Evolutionary conservation across 2,888 invertebrate species (phyloP).

Genomic region (Lottia scabra): DNA sequence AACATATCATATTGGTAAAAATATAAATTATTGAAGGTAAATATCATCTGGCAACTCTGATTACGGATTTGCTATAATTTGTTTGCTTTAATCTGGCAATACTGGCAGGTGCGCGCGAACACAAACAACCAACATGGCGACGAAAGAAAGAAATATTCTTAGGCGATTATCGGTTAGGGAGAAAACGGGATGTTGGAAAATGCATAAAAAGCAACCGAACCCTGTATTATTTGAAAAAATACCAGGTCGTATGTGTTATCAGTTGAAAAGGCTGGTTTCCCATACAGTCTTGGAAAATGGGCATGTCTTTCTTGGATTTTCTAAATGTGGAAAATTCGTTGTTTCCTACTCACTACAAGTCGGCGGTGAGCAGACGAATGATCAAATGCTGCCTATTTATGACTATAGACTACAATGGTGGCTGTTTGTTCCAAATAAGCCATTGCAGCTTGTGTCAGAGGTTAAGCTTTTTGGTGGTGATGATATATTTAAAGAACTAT

Average conservation of each 20-base stretch:
- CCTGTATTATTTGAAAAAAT: slow-evolving; percentile 57
- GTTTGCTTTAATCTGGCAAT: too few species aligned
- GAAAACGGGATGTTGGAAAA: not conserved
- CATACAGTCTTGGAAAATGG: slow-evolving; percentile 70
- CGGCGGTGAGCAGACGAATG: slow-evolving; percentile 60
- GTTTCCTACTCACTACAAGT: slow-evolving; percentile 83
- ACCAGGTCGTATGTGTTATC: slow-evolving; percentile 64
- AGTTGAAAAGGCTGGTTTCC: slow-evolving; percentile 60
- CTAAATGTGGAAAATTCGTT: slow-evolving; percentile 92
- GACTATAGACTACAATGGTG: slow-evolving; percentile 78
- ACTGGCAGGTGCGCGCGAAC: not conserved
- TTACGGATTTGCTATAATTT: too few species aligned
- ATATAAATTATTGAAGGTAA: too few species aligned
- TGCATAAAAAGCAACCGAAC: not conserved
- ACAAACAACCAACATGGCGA: not conserved
- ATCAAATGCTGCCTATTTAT: slow-evolving; percentile 55
- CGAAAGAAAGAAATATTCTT: not conserved
- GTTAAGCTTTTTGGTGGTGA: slow-evolving; percentile 75
- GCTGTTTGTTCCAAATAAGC: slow-evolving; percentile 74
- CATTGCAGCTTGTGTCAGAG: slow-evolving; percentile 74
- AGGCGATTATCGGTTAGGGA: not conserved
- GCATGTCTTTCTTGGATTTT: slow-evolving; percentile 93
- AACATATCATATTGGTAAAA: too few species aligned
- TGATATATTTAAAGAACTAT: slow-evolving; percentile 72
- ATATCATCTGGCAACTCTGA: too few species aligned